Percentiles rank a stretch among this genome's conserved stretches.
These are phyloP conservation scores for Muraenolepis orangiensis DNA, from an alignment of 2,797 vertebrate genomes.

Conservation along the genomic window DNA sequence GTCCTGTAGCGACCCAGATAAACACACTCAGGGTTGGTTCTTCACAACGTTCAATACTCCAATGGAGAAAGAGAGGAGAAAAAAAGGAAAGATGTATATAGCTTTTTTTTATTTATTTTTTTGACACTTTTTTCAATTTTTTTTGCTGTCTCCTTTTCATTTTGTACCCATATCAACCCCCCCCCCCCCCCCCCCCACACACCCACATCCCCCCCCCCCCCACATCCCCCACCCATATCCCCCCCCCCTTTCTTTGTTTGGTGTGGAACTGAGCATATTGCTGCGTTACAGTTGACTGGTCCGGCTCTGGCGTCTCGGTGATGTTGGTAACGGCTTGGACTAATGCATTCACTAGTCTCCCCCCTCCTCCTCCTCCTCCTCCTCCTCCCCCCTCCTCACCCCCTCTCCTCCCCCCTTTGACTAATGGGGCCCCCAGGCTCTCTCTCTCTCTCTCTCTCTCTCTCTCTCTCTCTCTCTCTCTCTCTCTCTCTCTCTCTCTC, in stretches of 20 bases:
- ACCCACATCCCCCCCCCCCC: neutral
- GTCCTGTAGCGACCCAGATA: too few relatives aligned
- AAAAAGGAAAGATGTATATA: too few relatives aligned
- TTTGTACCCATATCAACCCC: neutral
- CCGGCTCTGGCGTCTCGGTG: slow-evolving; percentile 69
- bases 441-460: neutral
- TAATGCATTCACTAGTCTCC: slow-evolving; percentile 81
- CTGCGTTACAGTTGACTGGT: slow-evolving; percentile 77
- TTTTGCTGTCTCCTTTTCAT: too few relatives aligned
- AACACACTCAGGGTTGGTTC: too few relatives aligned
- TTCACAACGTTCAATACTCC: too few relatives aligned
- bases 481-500: too few relatives aligned
- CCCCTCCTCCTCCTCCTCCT: slow-evolving; percentile 60
- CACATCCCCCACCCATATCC: too few relatives aligned
- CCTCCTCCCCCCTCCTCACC: slow-evolving; percentile 59
- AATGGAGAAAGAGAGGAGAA: too few relatives aligned
- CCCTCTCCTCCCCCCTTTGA: slow-evolving; percentile 71
- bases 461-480: neutral
- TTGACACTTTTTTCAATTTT: too few relatives aligned
- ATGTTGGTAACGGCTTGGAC: slow-evolving; percentile 75
- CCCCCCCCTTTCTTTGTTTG: slow-evolving; percentile 39
- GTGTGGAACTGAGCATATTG: slow-evolving; percentile 76
- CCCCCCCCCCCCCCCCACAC: slow-evolving; percentile 17
- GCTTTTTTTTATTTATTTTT: too few relatives aligned
- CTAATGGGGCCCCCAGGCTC: slow-evolving; percentile 76